Conservation (phyloP, 2,888 invertebrate species). For the Agrotis puta region DNA sequence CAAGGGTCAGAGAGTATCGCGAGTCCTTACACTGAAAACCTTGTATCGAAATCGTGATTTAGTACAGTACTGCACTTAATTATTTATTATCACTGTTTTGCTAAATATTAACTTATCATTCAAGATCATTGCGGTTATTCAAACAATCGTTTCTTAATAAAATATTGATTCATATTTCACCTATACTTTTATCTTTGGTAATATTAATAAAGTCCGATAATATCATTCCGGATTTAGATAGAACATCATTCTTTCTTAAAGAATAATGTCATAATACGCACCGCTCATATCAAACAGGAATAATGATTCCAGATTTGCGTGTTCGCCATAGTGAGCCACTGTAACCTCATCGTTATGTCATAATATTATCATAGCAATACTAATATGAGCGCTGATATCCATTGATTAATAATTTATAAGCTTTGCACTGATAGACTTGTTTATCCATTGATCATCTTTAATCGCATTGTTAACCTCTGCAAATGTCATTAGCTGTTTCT, state of each 20-base stretch:
- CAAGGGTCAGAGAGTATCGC: conserved; percentile 76
- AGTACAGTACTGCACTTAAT: conserved; percentile 70
- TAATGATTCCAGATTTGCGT: conserved; percentile 25
- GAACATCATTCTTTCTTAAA: background rate
- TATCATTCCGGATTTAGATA: background rate
- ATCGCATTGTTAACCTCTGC: conserved; percentile 20
- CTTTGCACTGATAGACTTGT: conserved; percentile 20
- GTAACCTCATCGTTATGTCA: conserved; percentile 42
- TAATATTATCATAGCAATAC: conserved; percentile 37
- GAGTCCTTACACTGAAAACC: conserved; percentile 73
- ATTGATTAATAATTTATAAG: conserved; percentile 48
- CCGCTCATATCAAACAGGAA: conserved; percentile 19
- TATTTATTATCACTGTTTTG: conserved; percentile 62
- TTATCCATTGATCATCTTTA: conserved; percentile 22
- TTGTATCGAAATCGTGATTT: conserved; percentile 70
- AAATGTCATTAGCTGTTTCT: conserved; percentile 25
- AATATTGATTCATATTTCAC: conserved; percentile 12
- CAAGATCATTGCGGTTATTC: conserved; percentile 62
- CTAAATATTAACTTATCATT: conserved; percentile 59
- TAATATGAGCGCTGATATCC: conserved; percentile 22
- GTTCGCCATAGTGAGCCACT: conserved; percentile 38
- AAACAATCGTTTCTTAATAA: conserved; percentile 39
- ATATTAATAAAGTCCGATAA: conserved; percentile 18
- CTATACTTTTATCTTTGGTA: background rate
- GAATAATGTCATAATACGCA: conserved; percentile 19